Percentiles rank a stretch among this genome's conserved stretches.
Evolutionary conservation across 37 sponge, comb jelly and placozoan species (phyloP).

Genomic region (Spongilla lacustris): DNA sequence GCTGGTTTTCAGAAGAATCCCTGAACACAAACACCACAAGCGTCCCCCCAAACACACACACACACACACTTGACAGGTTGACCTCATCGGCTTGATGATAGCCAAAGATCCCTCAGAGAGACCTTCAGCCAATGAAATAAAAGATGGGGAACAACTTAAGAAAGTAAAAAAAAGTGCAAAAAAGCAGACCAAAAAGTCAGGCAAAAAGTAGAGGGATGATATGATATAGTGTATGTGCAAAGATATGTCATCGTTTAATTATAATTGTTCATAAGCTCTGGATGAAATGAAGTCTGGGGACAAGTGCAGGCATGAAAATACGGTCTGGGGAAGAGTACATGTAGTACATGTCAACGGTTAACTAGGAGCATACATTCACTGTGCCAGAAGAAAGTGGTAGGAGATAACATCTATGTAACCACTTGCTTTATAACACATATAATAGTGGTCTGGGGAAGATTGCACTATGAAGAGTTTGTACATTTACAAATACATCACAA

Average conservation of each 20-base stretch:
- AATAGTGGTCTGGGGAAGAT: background rate
- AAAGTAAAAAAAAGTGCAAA: background rate
- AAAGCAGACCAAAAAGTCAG: background rate
- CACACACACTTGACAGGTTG: background rate
- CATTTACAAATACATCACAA: background rate
- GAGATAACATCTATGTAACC: too few relatives aligned
- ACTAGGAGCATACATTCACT: too few relatives aligned
- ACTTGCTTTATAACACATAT: too few relatives aligned
- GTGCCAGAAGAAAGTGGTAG: too few relatives aligned
- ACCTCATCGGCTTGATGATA: conserved; percentile 6
- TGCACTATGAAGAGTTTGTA: background rate
- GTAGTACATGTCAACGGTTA: too few relatives aligned
- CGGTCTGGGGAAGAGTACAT: too few relatives aligned
- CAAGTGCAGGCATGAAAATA: too few relatives aligned
- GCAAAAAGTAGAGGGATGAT: background rate
- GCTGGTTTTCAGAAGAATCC: background rate
- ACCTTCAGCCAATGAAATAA: conserved; percentile 33
- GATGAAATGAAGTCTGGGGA: too few relatives aligned
- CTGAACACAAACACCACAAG: background rate
- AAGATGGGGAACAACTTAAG: background rate
- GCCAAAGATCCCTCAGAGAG: conserved; percentile 5
- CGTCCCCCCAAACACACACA: background rate
- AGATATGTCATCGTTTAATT: too few relatives aligned
- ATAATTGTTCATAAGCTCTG: too few relatives aligned
- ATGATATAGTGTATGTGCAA: too few relatives aligned